Conservation (phyloP, 2,113 vertebrate genomes). For the Thomomys bottae region DNA sequence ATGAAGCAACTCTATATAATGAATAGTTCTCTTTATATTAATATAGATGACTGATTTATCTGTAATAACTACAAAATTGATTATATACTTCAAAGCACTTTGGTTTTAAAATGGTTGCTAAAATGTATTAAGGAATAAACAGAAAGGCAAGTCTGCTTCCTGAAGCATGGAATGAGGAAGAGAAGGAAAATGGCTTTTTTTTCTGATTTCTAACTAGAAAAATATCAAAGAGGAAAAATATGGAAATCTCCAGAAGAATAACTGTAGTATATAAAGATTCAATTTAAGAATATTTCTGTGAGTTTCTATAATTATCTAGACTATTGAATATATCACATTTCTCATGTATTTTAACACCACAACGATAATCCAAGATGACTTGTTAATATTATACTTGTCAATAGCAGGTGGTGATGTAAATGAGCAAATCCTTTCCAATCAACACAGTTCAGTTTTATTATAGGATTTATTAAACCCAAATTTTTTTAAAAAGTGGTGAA, state of each 20-base stretch:
- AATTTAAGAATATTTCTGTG: conserved; percentile 48
- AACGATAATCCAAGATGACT: conserved; percentile 43
- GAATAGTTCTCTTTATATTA: conserved; percentile 7
- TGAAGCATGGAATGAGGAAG: neutral
- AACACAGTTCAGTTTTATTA: conserved; percentile 50
- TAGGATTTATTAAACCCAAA: conserved; percentile 64
- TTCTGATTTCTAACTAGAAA: conserved; percentile 49
- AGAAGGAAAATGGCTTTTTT: conserved; percentile 42
- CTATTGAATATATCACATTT: conserved; percentile 14
- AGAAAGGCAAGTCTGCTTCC: conserved; percentile 29
- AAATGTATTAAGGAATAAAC: conserved; percentile 58
- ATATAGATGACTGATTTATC: conserved; percentile 7
- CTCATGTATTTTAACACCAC: conserved; percentile 37
- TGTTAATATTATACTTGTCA: conserved; percentile 37
- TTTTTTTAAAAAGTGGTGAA: conserved; percentile 69
- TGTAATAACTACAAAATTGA: conserved; percentile 33
- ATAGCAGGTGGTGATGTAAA: neutral
- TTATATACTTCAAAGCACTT: neutral
- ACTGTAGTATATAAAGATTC: conserved; percentile 46
- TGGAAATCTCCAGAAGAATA: conserved; percentile 22
- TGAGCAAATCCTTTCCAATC: conserved; percentile 20
- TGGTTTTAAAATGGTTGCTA: conserved; percentile 55
- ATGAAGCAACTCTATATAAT: neutral
- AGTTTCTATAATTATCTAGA: conserved; percentile 29
- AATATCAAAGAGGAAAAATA: conserved; percentile 10